Conservation (phyloP, 2,797 vertebrate genomes). For the Sebastes cheni region DNA sequence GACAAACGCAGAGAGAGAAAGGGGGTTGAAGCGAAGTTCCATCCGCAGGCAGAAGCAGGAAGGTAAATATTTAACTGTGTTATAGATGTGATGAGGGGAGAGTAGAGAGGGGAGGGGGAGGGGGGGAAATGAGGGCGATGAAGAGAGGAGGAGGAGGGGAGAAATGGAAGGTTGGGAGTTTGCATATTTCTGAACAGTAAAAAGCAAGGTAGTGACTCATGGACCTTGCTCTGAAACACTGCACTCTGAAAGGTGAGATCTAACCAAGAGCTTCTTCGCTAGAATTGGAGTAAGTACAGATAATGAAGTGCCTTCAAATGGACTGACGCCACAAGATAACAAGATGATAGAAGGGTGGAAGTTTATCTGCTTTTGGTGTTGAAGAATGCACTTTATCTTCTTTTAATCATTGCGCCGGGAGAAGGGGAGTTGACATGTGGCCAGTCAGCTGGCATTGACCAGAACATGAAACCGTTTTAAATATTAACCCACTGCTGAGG, state of each 20-base stretch:
- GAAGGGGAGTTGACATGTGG: constrained; percentile 51
- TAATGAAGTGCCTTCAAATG: neutral
- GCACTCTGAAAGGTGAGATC: neutral
- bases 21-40: neutral
- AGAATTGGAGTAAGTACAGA: constrained; percentile 6
- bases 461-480: constrained; percentile 85
- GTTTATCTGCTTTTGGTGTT: constrained; percentile 1
- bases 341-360: neutral
- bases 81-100: constrained; percentile 29
- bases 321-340: constrained; percentile 1
- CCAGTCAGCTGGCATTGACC: constrained; percentile 48
- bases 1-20: neutral
- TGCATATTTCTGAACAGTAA: constrained; percentile 38
- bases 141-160: neutral
- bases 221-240: constrained; percentile 23
- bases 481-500: constrained; percentile 80
- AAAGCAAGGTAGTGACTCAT: constrained; percentile 13
- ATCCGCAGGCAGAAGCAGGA: constrained; percentile 14
- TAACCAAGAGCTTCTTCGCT: neutral
- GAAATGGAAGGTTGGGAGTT: neutral
- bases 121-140: neutral
- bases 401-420: constrained; percentile 12
- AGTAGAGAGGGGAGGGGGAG: neutral
- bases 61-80: constrained; percentile 63
- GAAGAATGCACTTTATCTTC: constrained; percentile 25